Conservation (phyloP, 1,140 invertebrate species). For the Reticulitermes speratus region DNA sequence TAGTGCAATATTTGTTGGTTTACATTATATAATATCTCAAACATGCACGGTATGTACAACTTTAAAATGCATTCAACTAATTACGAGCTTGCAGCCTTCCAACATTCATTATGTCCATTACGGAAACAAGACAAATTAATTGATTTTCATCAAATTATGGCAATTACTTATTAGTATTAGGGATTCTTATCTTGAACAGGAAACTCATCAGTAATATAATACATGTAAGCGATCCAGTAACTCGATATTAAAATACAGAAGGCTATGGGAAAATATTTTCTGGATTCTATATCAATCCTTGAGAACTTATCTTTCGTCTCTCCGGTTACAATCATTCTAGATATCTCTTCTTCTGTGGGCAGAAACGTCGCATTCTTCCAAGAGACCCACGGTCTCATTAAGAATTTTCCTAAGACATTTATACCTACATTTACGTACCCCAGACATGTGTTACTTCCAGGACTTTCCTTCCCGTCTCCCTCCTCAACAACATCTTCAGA, state of each 20-base stretch:
- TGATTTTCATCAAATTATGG: no score
- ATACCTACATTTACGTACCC: not conserved
- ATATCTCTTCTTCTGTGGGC: conserved; percentile 34
- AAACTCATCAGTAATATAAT: conserved; percentile 44
- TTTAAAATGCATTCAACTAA: no score
- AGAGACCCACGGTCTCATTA: not conserved
- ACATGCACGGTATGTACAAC: no score
- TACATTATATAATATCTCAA: no score
- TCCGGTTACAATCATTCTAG: conserved; percentile 21
- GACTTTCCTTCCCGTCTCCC: not conserved
- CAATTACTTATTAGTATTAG: not conserved
- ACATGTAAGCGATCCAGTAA: conserved; percentile 93
- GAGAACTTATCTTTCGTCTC: conserved; percentile 43
- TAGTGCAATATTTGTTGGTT: no score
- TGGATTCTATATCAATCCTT: conserved; percentile 53
- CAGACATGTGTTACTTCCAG: not conserved
- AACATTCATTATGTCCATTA: no score
- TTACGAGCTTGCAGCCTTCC: no score
- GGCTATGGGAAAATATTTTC: conserved; percentile 62
- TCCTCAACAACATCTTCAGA: not conserved
- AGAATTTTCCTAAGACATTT: not conserved
- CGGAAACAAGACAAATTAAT: no score
- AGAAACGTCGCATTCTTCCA: conserved; percentile 29
- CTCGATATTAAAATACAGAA: conserved; percentile 90
- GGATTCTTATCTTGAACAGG: not conserved